Base-by-base conservation (phyloP, 2,113 vertebrate species). In the Bubo bubo region DNA sequence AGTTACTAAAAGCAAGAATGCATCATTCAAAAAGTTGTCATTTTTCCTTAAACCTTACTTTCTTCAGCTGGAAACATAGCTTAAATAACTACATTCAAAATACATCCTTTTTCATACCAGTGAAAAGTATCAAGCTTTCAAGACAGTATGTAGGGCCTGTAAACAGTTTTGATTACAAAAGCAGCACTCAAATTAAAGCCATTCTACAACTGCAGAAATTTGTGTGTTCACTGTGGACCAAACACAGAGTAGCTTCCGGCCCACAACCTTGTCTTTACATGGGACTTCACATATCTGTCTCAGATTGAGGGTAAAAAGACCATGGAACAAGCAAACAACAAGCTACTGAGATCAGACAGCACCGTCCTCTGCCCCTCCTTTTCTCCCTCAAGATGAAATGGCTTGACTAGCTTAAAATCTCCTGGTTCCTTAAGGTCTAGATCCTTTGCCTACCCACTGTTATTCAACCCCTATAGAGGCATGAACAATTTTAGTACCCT, bases 361-460 rank as follows among this genome's bases (percentile, higher is more conserved):
- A 79, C 11, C 2, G 5, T 58, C 7, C 20, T 67, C 75, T 39
- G 6, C 4, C 9, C 5, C 11, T 12, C 1, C 0, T 10, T 30
- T 43, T 15, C 14, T 39, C 9, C 3, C 16, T 3, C 6, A 55
- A 41, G n/a, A 86, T 27, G 9, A 70, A 88, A 84, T 30, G 0
- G 10, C 16, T 70, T 75, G 7, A 53, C 55, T n/a, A 84, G 19
- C 12, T 84, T 79, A 84, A 71, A 34, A 27, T 24, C 47, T 59
- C 59, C 56, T 21, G 10, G 5, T 62, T 93, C n/a, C 50, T 90
- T 37, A 81, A 62, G 26, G 20, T 45, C 32, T 34, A 81, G 26
- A 71, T 52, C 49, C 47, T 95, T 52, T 72, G 34, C 17, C n/a
- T 53, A 53, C 10, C 4, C 26, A 58, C 12, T 77, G 28, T 50